Evolutionary conservation across 2,797 vertebrate species (phyloP).

Genomic region (Crocidura indochinensis): DNA sequence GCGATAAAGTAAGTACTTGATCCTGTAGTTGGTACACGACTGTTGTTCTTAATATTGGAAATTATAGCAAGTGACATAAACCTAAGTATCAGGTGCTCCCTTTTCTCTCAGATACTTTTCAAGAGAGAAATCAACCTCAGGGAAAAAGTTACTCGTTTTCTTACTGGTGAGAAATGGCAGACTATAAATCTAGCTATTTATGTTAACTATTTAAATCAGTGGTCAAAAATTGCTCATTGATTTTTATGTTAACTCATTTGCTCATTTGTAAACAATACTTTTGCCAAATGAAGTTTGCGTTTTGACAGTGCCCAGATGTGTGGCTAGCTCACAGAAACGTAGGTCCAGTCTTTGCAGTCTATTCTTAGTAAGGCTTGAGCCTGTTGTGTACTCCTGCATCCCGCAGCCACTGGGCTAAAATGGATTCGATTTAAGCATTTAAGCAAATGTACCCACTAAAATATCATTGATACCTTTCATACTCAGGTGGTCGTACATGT

Average conservation of each 20-base stretch:
- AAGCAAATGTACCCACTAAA: conserved; percentile 28
- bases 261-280: conserved; percentile 42
- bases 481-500: neutral
- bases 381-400: neutral
- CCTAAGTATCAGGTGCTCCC: neutral
- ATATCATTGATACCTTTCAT: conserved; percentile 68
- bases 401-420: conserved; percentile 2
- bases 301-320: conserved; percentile 15
- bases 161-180: conserved; percentile 21
- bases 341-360: neutral
- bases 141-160: conserved; percentile 20
- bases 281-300: conserved; percentile 30
- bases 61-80: neutral
- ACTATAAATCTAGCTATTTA: neutral
- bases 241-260: conserved; percentile 31
- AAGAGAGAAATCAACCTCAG: neutral
- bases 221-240: neutral
- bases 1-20: neutral
- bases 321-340: neutral
- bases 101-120: neutral
- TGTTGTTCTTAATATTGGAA: conserved; percentile 22
- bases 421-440: conserved; percentile 35
- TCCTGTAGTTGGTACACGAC: conserved; percentile 4
- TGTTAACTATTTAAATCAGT: conserved; percentile 24
- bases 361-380: neutral